These are phyloP conservation scores for Idris sp. DNA, from an alignment of 1,140 invertebrate genomes.

Conservation along the genomic window DNA sequence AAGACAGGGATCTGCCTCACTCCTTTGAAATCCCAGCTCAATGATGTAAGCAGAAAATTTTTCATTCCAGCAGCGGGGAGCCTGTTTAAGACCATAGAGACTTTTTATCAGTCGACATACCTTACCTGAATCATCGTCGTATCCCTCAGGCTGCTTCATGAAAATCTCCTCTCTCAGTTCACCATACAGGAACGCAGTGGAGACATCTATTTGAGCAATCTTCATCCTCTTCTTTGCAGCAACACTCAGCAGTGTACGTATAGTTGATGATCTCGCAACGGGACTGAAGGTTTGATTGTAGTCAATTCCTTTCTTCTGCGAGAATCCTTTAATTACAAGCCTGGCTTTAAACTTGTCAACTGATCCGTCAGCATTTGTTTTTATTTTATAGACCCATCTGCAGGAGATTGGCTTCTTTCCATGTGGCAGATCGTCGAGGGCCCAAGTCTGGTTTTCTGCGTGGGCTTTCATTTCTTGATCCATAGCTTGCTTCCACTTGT, in stretches of 20 bases:
- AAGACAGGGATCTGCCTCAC: conserved; percentile 58
- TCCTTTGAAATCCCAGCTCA: conserved; percentile 48
- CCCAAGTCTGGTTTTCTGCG: conserved; percentile 62
- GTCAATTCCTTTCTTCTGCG: conserved; percentile 38
- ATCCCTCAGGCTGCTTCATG: conserved; percentile 71
- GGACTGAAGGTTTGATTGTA: conserved; percentile 40
- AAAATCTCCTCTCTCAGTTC: conserved; percentile 67
- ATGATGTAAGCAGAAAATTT: conserved; percentile 44
- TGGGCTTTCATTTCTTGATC: conserved; percentile 16
- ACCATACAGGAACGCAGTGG: conserved; percentile 73
- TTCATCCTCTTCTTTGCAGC: conserved; percentile 48
- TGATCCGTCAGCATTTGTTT: conserved; percentile 57
- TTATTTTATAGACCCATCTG: conserved; percentile 70
- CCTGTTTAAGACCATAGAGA: conserved; percentile 76
- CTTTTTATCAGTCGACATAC: conserved; percentile 68
- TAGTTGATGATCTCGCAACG: conserved; percentile 56
- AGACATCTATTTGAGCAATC: conserved; percentile 70
- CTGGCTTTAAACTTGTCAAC: conserved; percentile 64
- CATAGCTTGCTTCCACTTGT: conserved; percentile 7
- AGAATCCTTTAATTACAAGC: conserved; percentile 60
- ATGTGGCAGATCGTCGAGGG: conserved; percentile 65
- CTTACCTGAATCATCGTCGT: conserved; percentile 51
- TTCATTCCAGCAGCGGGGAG: conserved; percentile 71
- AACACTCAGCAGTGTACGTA: conserved; percentile 58
- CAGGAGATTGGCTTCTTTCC: conserved; percentile 65